Evolutionary conservation across 2,888 invertebrate genomes (phyloP).

Genomic region (Temnothorax ravouxi): DNA sequence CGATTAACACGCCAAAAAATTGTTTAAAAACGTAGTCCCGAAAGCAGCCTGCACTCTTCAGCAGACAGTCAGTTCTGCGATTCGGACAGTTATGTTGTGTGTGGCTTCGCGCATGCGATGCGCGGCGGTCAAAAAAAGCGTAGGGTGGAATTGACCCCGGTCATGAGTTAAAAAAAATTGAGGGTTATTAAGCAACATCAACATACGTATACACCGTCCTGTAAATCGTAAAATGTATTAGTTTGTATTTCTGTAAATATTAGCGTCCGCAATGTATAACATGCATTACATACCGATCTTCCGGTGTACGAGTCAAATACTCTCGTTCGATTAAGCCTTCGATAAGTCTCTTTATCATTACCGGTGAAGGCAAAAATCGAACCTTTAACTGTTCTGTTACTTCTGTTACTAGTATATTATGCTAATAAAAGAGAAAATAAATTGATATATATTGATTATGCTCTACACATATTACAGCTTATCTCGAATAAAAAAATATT

Average conservation of each 20-base stretch:
- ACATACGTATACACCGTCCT: constrained; percentile 98
- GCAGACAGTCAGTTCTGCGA: neutral
- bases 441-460: constrained; percentile 14
- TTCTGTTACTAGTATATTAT: constrained; percentile 97
- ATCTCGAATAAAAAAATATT: neutral
- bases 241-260: neutral
- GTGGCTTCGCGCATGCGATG: no score
- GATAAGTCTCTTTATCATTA: constrained; percentile 99
- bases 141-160: no score
- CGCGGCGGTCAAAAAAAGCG: no score
- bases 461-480: neutral
- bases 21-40: neutral
- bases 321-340: constrained; percentile 99
- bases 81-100: neutral
- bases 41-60: neutral
- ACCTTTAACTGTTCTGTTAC: constrained; percentile 99
- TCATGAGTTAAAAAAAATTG: no score
- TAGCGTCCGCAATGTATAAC: neutral
- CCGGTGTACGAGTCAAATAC: constrained; percentile 98
- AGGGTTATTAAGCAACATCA: constrained; percentile 97
- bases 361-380: constrained; percentile 98
- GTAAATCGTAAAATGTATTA: constrained; percentile 79
- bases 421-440: constrained; percentile 87
- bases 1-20: no score
- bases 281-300: constrained; percentile 91